phyloP scores from a whole-genome alignment of 2,113 vertebrate genomes.

The Nipponia nippon region DNA sequence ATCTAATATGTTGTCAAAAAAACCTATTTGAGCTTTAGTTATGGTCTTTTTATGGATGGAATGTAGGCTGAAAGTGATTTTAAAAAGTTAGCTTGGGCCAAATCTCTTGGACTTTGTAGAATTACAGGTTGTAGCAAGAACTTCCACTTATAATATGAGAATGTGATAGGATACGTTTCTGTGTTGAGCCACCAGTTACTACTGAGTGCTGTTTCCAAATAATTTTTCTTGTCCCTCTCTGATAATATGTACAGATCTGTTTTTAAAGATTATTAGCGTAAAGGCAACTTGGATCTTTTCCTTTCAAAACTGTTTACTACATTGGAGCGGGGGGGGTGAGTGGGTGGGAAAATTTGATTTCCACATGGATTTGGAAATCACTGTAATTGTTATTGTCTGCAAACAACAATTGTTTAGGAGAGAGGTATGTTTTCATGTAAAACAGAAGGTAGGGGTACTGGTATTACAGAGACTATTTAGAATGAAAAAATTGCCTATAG shows the following conservation, averaged over 20 bases:
- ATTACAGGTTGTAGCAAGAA: not conserved
- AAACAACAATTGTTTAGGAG: not conserved
- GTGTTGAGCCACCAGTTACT: not conserved
- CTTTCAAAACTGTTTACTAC: not conserved
- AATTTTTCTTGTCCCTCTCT: not conserved
- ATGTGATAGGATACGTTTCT: not conserved
- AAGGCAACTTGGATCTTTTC: not conserved
- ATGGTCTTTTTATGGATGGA: not conserved
- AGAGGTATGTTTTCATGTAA: rapidly evolving
- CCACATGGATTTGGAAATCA: not conserved
- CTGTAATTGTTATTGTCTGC: not conserved
- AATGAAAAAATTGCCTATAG: not conserved
- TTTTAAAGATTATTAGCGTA: not conserved
- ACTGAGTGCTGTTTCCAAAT: not conserved
- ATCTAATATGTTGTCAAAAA: not conserved
- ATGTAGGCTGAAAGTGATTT: not conserved
- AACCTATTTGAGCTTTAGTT: not conserved
- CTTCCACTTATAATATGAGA: not conserved
- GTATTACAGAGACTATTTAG: not conserved
- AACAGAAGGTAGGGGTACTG: not conserved
- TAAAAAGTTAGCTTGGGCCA: not conserved
- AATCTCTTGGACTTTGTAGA: not conserved
- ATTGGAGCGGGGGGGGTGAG: rapidly evolving
- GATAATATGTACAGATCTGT: not conserved
- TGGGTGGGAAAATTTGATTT: not conserved